Evolutionary conservation across 2,888 invertebrate species (phyloP).

Genomic region (Stenotaenia linearis): DNA sequence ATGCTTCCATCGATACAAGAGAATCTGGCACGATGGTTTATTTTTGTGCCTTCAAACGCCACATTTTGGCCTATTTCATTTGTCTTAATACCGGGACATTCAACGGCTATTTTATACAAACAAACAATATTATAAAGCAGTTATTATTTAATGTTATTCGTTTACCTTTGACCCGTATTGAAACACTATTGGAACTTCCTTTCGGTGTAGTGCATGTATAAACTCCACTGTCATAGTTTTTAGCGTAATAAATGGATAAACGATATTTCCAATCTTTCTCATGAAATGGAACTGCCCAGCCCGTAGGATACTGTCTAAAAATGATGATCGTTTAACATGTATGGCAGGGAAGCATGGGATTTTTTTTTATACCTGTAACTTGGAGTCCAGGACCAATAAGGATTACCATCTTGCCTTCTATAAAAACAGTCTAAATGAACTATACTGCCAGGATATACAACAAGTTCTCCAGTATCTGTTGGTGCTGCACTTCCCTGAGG

Average conservation of each 20-base stretch:
- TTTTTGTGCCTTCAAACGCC: constrained; percentile 67
- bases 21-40: constrained; percentile 70
- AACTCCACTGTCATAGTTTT: constrained; percentile 73
- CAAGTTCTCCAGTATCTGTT: constrained; percentile 61
- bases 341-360: too few relatives aligned
- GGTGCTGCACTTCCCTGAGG: constrained; percentile 36
- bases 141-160: too few relatives aligned
- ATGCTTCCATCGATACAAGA: constrained; percentile 74
- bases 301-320: constrained; percentile 66
- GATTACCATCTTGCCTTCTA: constrained; percentile 66
- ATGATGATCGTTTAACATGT: constrained; percentile 44
- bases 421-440: constrained; percentile 76
- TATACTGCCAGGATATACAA: constrained; percentile 72
- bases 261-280: constrained; percentile 76
- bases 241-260: constrained; percentile 72
- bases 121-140: too few relatives aligned
- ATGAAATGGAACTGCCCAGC: constrained; percentile 66
- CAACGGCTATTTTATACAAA: constrained; percentile 51
- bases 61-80: constrained; percentile 52
- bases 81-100: constrained; percentile 44
- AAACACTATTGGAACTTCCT: constrained; percentile 69
- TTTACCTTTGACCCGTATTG: constrained; percentile 71
- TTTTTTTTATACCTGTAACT: constrained; percentile 38
- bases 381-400: constrained; percentile 85
- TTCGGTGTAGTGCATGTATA: constrained; percentile 78